phyloP scores from a whole-genome alignment of 2,113 vertebrate genomes.

The Indicator indicator region DNA sequence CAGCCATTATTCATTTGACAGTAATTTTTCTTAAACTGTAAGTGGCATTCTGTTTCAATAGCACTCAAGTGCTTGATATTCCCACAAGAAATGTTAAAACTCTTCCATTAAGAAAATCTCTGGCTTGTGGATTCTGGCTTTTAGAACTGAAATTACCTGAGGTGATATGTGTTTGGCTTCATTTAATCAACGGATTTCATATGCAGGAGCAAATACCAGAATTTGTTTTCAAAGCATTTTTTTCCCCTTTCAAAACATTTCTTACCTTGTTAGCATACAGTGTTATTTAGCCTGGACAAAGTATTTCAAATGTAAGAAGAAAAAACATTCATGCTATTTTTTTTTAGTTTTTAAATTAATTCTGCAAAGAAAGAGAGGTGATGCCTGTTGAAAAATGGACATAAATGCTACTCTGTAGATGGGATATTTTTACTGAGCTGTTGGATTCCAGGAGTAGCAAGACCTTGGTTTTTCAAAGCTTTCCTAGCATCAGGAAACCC shows the following conservation, averaged over 20 bases:
- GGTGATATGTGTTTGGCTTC: background rate
- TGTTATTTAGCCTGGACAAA: background rate
- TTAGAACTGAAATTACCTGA: slow-evolving; percentile 10
- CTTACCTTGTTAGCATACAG: background rate
- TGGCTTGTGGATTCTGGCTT: slow-evolving; percentile 12
- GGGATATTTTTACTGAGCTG: background rate
- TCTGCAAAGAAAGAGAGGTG: background rate
- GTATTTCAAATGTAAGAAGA: background rate
- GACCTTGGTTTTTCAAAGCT: background rate
- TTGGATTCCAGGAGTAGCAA: background rate
- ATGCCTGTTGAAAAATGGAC: background rate
- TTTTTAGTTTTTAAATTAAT: background rate
- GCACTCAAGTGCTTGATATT: background rate
- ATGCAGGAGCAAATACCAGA: background rate
- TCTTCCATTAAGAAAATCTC: slow-evolving; percentile 15
- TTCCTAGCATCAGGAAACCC: background rate
- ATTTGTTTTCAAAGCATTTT: background rate
- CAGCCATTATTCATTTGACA: slow-evolving; percentile 62
- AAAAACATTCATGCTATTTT: accelerated
- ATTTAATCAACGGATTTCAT: background rate
- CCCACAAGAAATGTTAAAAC: slow-evolving; percentile 45
- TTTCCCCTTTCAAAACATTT: background rate
- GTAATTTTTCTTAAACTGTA: slow-evolving; percentile 60
- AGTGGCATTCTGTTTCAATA: slow-evolving; percentile 50
- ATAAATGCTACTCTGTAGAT: background rate